These are phyloP conservation scores for Alligator sinensis DNA, from an alignment of 2,113 vertebrate species.

Conservation along the genomic window DNA sequence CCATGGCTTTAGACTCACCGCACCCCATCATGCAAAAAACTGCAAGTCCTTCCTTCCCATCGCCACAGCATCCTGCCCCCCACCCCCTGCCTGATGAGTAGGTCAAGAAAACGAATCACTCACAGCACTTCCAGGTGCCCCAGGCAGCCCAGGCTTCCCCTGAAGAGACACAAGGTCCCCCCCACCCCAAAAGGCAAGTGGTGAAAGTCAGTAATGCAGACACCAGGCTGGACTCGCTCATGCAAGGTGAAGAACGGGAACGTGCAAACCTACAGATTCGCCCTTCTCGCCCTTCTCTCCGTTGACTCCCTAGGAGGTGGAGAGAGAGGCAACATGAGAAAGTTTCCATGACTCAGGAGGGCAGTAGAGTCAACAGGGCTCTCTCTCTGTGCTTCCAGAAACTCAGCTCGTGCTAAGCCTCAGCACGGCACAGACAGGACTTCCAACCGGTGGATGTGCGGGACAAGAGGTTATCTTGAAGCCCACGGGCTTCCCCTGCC, in stretches of 20 bases:
- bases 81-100: accelerated
- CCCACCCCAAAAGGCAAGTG: neutral
- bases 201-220: neutral
- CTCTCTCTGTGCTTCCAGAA: neutral
- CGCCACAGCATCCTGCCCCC: too few species aligned
- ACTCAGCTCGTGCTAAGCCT: neutral
- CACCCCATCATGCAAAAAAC: neutral
- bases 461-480: too few species aligned
- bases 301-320: conserved; percentile 76
- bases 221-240: neutral
- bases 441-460: neutral
- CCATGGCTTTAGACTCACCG: neutral
- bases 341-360: neutral
- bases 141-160: conserved; percentile 86
- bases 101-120: conserved; percentile 56
- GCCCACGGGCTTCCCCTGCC: too few species aligned
- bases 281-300: conserved; percentile 86
- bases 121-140: conserved; percentile 77
- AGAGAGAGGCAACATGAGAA: conserved; percentile 16
- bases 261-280: conserved; percentile 79
- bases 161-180: conserved; percentile 44
- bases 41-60: neutral
- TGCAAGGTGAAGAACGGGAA: neutral
- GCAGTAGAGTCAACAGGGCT: neutral
- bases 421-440: neutral